Evolutionary conservation across 1,140 invertebrate species (phyloP).

Genomic region (Asbolus verrucosus): DNA sequence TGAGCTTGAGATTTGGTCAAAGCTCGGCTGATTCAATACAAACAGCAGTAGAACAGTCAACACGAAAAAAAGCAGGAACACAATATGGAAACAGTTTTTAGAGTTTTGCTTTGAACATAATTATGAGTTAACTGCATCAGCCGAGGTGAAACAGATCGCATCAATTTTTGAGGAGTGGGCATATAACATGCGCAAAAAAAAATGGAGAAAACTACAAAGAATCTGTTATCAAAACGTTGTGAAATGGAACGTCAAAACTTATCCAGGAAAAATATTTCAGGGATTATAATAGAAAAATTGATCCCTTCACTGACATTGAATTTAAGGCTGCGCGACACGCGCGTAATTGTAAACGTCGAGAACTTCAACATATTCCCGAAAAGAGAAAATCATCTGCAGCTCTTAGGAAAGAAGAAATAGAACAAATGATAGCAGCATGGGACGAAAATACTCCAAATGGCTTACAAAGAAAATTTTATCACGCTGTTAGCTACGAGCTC

Average conservation of each 20-base stretch:
- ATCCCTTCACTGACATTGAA: background rate
- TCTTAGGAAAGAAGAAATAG: background rate
- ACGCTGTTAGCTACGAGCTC: background rate
- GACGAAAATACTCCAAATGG: background rate
- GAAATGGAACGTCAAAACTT: slow-evolving; percentile 9
- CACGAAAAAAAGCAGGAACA: no score
- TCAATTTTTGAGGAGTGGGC: slow-evolving; percentile 2
- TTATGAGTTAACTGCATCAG: no score
- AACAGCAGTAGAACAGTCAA: no score
- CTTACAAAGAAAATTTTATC: background rate
- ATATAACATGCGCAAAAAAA: slow-evolving; percentile 6
- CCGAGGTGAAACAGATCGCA: no score
- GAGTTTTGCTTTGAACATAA: no score
- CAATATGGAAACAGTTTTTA: no score
- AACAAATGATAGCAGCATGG: background rate
- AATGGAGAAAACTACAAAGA: slow-evolving; percentile 32
- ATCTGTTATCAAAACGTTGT: slow-evolving; percentile 15
- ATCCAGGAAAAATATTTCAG: slow-evolving; percentile 12
- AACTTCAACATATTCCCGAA: background rate
- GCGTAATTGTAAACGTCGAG: background rate
- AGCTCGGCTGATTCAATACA: no score
- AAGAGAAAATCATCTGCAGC: background rate
- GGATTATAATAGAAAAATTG: slow-evolving; percentile 3
- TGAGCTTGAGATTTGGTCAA: no score
- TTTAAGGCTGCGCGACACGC: background rate